Evolutionary conservation across 2,797 vertebrate genomes (phyloP), one percentile per base, ranked within the genome.

Genomic region (Hydrocynus forskahlii): DNA sequence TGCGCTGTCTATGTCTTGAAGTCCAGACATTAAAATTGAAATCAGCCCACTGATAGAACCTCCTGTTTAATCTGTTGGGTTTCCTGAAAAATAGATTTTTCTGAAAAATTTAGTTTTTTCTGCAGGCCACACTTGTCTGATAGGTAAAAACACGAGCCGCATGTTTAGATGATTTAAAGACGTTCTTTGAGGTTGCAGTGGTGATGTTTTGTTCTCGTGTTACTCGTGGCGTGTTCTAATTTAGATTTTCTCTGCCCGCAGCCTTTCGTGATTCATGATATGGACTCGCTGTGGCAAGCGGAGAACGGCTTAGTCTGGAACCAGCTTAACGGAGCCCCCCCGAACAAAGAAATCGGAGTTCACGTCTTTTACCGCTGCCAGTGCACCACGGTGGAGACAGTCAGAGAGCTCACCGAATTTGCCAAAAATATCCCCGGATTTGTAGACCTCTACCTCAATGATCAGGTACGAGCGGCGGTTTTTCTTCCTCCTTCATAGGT

Each of bases 391-490:
- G 97, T 99, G 68, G 97, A 98, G 91, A 97, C 97, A 0, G 97
- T 99, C 84, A 97, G 97, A 0, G 96, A 98, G 90, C 94, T 99
- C 45, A 98, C 97, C 0, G 97, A 99, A 85, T 99, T 98, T 14
- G 97, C 97, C 88, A 99, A 99, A 89, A 95, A 96, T 3, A 95
- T 99, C 85, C 97, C 97, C 0, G 97, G 97, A 70, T 99, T 99
- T 75, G 94, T 93, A 43, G 90, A 10, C 81, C 92, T 99, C 70
- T 96, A 99, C 90, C 86, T 99, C 79, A 99, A 99, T 0, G 97
- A 99, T 97, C 92, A 99, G 98, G 29, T 29, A 29, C 3, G 29
- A 29, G 29, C 29, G 29, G 29, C 29, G 3, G 1, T 29, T 29
- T 29, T 29, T 29, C 3, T 29, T 29, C 29, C 29, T 29, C 29